Percentiles rank a stretch among this genome's conserved stretches.
phyloP scores from a whole-genome alignment of 2,888 invertebrate genomes.

The Malthinus flaveolus region DNA sequence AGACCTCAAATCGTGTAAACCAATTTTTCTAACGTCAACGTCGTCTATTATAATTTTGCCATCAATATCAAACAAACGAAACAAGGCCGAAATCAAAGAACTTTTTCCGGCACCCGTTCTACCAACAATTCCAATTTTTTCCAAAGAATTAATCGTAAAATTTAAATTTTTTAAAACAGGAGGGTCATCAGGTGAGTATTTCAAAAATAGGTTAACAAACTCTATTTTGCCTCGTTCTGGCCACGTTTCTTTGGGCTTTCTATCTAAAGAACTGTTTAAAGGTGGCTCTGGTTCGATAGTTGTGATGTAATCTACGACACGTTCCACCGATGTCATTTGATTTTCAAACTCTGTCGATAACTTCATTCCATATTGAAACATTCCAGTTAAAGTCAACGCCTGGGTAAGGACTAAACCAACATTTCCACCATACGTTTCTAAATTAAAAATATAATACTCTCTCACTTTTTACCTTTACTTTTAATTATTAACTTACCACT shows the following conservation, averaged over 20 bases:
- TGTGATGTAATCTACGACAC: conserved; percentile 58
- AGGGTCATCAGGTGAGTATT: conserved; percentile 72
- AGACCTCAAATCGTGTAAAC: conserved; percentile 56
- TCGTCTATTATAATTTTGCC: conserved; percentile 66
- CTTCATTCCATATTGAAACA: conserved; percentile 86
- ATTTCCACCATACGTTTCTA: conserved; percentile 49
- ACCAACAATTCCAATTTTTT: conserved; percentile 80
- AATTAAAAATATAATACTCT: conserved; percentile 17
- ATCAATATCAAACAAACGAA: conserved; percentile 62
- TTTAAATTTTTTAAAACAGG: conserved; percentile 74
- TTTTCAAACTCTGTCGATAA: conserved; percentile 60
- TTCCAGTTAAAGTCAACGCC: conserved; percentile 51
- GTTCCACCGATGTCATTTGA: conserved; percentile 89
- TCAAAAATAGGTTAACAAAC: conserved; percentile 70
- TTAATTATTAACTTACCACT: not conserved
- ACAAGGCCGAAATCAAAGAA: conserved; percentile 69
- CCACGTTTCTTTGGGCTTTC: conserved; percentile 74
- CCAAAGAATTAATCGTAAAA: conserved; percentile 67
- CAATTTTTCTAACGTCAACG: conserved; percentile 58
- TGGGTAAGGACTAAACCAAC: conserved; percentile 52
- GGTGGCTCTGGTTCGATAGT: conserved; percentile 65
- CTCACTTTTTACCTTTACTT: conserved; percentile 44
- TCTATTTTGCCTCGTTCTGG: conserved; percentile 70
- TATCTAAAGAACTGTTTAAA: conserved; percentile 60
- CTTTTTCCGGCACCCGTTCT: conserved; percentile 81